Percentiles rank a stretch among this genome's conserved stretches.
These are phyloP conservation scores for Drosophila navojoa DNA, from an alignment of 1,140 invertebrate species.

Conservation along the genomic window DNA sequence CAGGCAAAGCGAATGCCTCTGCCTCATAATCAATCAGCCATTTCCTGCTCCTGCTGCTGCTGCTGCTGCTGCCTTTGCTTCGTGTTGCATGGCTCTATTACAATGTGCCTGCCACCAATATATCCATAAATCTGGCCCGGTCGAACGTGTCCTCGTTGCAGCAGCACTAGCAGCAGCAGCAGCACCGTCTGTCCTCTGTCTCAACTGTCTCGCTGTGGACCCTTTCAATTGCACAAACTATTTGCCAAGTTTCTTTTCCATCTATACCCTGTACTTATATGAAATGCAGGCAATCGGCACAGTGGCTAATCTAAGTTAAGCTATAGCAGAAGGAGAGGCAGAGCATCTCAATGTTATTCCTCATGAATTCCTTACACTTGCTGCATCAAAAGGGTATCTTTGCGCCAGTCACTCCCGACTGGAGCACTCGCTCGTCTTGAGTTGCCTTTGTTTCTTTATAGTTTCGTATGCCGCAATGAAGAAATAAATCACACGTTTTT, in stretches of 20 bases:
- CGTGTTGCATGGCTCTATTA: slow-evolving; percentile 40
- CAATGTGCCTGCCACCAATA: slow-evolving; percentile 10
- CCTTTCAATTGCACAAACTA: slow-evolving; percentile 60
- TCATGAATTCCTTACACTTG: too few species aligned
- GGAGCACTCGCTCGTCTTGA: background rate
- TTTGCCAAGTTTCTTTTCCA: slow-evolving; percentile 8
- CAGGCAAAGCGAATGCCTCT: slow-evolving; percentile 12
- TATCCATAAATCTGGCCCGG: slow-evolving; percentile 42
- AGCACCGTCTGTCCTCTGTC: background rate
- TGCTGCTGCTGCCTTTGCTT: background rate
- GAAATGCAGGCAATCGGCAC: background rate
- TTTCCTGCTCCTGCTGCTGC: slow-evolving; percentile 1
- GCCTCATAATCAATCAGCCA: slow-evolving; percentile 44
- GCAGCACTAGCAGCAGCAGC: background rate
- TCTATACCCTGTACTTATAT: slow-evolving; percentile 2
- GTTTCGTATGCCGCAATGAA: slow-evolving; percentile 52
- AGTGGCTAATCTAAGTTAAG: background rate
- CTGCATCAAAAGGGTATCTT: background rate
- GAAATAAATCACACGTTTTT: slow-evolving; percentile 81
- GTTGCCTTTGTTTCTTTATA: slow-evolving; percentile 32
- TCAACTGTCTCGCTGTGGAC: slow-evolving; percentile 30
- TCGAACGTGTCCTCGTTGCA: slow-evolving; percentile 44
- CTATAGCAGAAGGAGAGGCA: background rate
- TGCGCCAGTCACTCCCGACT: background rate
- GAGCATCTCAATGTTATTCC: too few species aligned